Conservation (phyloP, 2,797 vertebrate species). For the Cephalopachus bancanus region DNA sequence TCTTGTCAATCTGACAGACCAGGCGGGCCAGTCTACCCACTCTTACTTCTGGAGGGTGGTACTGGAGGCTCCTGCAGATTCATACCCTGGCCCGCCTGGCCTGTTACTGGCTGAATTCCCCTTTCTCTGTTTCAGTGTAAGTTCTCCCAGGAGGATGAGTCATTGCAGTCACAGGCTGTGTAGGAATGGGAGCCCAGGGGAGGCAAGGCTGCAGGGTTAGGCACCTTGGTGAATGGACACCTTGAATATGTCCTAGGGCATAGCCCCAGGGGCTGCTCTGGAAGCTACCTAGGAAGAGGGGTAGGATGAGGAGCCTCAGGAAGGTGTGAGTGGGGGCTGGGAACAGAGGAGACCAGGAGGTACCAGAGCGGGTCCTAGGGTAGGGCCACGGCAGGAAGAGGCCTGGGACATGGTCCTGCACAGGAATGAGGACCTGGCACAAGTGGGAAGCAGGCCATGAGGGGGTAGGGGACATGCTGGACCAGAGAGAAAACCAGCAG, state of each 20-base stretch:
- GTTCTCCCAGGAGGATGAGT: background rate
- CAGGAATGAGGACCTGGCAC: background rate
- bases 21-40: background rate
- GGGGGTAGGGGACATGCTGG: fast-evolving
- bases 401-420: fast-evolving
- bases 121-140: background rate
- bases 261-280: background rate
- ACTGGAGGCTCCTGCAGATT: background rate
- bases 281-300: fast-evolving
- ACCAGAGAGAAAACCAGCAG: background rate
- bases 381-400: background rate
- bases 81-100: fast-evolving
- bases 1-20: background rate
- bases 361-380: too few species aligned
- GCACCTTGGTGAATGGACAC: background rate
- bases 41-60: background rate
- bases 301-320: background rate
- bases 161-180: too few species aligned
- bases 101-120: background rate
- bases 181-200: background rate
- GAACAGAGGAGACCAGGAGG: background rate
- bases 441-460: fast-evolving
- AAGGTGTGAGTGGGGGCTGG: background rate
- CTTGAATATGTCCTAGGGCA: background rate
- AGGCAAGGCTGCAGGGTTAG: too few species aligned